phyloP scores from a whole-genome alignment of 2,888 invertebrate genomes.

The Corythucha ciliata region DNA sequence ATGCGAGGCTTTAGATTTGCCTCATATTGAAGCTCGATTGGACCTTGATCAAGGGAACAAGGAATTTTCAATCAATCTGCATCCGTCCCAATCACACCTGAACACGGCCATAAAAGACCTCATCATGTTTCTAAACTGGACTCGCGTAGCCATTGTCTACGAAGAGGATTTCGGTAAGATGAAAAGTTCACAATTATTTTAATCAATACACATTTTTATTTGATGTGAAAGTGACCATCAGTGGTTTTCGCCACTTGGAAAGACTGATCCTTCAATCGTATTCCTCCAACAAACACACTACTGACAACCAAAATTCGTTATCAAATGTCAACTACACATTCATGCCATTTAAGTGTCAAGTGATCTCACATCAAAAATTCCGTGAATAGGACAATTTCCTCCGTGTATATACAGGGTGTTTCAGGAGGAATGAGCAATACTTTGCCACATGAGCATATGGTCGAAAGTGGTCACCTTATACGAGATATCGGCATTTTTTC shows the following conservation, averaged over 20 bases:
- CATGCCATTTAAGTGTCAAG: no score
- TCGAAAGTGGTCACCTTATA: no score
- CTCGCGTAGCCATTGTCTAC: slow-evolving; percentile 83
- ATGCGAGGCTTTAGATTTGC: slow-evolving; percentile 80
- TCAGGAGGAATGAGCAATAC: no score
- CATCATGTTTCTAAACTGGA: slow-evolving; percentile 84
- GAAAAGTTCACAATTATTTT: background rate
- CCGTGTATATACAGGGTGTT: no score
- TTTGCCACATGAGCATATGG: no score
- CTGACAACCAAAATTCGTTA: no score
- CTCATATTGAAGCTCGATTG: slow-evolving; percentile 70
- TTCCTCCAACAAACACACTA: no score
- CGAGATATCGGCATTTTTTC: no score
- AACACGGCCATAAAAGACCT: slow-evolving; percentile 77
- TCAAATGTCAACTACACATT: no score
- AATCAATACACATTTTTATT: background rate
- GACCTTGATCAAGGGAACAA: slow-evolving; percentile 55
- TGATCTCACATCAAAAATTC: no score
- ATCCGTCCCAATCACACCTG: slow-evolving; percentile 72
- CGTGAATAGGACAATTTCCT: no score
- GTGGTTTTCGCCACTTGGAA: background rate
- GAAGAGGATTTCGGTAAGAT: slow-evolving; percentile 81
- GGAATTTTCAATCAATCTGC: slow-evolving; percentile 78
- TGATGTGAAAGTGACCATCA: background rate
- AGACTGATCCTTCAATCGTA: no score